Conservation (phyloP, 2,888 invertebrate species). For the Nemoura dubitans region DNA sequence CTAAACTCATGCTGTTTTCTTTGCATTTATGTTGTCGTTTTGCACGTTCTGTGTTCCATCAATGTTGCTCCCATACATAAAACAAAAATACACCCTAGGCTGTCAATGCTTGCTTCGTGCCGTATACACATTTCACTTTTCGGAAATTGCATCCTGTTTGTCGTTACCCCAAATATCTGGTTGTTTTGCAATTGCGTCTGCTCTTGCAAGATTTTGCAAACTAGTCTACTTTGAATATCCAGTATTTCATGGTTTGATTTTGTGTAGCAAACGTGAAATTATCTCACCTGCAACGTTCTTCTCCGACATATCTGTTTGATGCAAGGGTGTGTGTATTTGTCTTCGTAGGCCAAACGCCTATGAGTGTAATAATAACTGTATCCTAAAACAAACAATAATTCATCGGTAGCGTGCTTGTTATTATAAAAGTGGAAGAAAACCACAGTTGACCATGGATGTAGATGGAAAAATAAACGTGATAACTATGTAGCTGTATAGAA, state of each 20-base stretch:
- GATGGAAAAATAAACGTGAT: not conserved
- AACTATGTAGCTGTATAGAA: not conserved
- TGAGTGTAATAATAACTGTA: not conserved
- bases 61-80: not conserved
- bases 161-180: not conserved
- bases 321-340: not conserved
- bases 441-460: not conserved
- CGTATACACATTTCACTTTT: not conserved
- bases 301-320: no score
- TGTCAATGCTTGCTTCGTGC: not conserved
- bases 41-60: not conserved
- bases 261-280: not conserved
- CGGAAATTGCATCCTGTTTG: not conserved
- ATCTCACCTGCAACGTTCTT: no score
- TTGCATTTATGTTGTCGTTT: not conserved
- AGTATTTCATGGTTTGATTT: not conserved
- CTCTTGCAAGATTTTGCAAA: not conserved
- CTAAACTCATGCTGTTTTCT: constrained; percentile 49
- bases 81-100: not conserved
- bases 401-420: not conserved
- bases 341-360: not conserved
- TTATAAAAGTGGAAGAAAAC: not conserved
- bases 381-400: not conserved
- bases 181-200: not conserved
- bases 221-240: not conserved